These are phyloP conservation scores for Chlorocebus sabaeus DNA, from an alignment of 2,113 vertebrate species.

Conservation along the genomic window DNA sequence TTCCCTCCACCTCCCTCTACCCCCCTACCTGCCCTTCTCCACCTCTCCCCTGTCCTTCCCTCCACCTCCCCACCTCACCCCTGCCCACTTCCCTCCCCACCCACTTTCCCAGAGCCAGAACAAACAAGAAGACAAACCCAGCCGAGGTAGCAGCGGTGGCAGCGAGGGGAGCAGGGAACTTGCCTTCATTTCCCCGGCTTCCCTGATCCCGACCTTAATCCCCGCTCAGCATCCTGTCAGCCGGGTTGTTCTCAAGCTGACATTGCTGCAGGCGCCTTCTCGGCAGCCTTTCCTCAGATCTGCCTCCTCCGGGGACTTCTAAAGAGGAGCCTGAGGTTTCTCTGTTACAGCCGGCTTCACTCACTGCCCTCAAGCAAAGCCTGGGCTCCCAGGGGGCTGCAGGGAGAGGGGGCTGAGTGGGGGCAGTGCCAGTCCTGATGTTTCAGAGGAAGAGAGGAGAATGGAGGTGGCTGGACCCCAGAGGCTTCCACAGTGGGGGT, in stretches of 20 bases:
- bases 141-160: conserved; percentile 30
- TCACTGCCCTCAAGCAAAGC: conserved; percentile 84
- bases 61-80: background rate
- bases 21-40: background rate
- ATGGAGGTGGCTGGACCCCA: background rate
- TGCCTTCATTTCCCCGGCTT: conserved; percentile 80
- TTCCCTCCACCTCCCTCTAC: background rate
- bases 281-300: conserved; percentile 87
- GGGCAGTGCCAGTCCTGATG: conserved; percentile 18
- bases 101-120: conserved; percentile 64
- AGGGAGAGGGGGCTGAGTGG: background rate
- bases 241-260: conserved; percentile 85
- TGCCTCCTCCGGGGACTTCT: conserved; percentile 85
- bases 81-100: background rate
- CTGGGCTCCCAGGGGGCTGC: conserved; percentile 56
- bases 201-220: conserved; percentile 87
- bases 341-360: conserved; percentile 81
- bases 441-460: background rate
- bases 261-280: conserved; percentile 90
- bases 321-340: conserved; percentile 88
- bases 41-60: background rate
- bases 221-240: conserved; percentile 87
- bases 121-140: conserved; percentile 78
- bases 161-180: conserved; percentile 15
- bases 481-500: background rate